Base-by-base conservation (phyloP, 2,797 vertebrate genomes). In the Chaenodraco wilsoni region DNA sequence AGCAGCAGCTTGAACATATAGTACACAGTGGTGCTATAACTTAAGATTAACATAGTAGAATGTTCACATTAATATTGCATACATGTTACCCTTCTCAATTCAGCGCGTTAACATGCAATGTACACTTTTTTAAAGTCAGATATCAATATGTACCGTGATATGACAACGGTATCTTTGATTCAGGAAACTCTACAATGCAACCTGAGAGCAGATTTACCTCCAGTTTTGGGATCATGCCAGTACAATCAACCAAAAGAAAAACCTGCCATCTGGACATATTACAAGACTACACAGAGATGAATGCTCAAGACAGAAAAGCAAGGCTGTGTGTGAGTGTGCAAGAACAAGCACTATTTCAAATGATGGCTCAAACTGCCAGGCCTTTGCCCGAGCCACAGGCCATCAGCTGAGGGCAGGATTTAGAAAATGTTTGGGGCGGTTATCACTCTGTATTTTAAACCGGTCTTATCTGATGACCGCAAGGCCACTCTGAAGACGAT, bases 391-490 rank as follows among this genome's bases (percentile, higher is more conserved):
- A 71, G 74, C 72, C 69, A 65, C 45, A 5, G 78, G 77, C 72
- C 66, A 88, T 83, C 73, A 71, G 79, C 83, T 59, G 40, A 83
- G 81, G 82, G 77, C 82, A 75, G 65, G 66, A 78, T 68, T 62
- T 73, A 21, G 54, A 83, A 86, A 79, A 81, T 73, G 77, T 80
- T 73, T 67, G 73, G 79, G 74, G 82, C 72, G 0, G 51, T 86
- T 87, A 91, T 88, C 83, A 3, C 54, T 70, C 57, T 77, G 76
- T 56, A 72, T 83, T 88, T 88, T 70, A 84, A 73, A 70, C 40
- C 0, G 9, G 67, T 62, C 72, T 89, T 87, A 89, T 87, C 87
- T 86, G 87, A 87, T 82, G 81, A 85, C 88, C 84, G 72, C 41
- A 1, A 65, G 78, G 75, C 58, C 65, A 48, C 58, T 69, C 41